Evolutionary conservation across 2,888 invertebrate genomes (phyloP).

Genomic region (Carterocephalus palaemon): DNA sequence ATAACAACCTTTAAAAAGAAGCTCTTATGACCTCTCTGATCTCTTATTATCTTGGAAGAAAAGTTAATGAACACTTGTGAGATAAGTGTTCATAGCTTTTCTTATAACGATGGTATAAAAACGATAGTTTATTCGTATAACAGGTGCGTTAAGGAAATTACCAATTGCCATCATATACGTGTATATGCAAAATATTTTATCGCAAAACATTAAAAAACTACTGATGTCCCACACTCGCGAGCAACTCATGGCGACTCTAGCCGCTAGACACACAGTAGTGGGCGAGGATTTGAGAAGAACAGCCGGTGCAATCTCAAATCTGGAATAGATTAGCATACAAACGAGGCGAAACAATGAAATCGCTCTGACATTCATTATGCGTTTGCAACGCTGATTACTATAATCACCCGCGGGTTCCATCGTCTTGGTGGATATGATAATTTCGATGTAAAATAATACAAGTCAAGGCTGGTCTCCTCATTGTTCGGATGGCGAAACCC

Average conservation of each 20-base stretch:
- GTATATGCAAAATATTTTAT: too few relatives aligned
- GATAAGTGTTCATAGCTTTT: too few relatives aligned
- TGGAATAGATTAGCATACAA: constrained; percentile 52
- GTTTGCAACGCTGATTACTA: constrained; percentile 35
- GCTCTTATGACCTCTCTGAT: too few relatives aligned
- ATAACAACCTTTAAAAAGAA: too few relatives aligned
- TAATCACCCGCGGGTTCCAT: constrained; percentile 27
- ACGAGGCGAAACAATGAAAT: constrained; percentile 53
- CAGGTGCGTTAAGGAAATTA: too few relatives aligned
- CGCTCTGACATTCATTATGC: constrained; percentile 44
- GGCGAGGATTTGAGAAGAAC: constrained; percentile 26
- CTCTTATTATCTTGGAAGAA: too few relatives aligned
- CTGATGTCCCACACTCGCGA: not conserved
- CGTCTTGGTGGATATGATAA: constrained; percentile 18
- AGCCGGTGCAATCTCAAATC: constrained; percentile 40
- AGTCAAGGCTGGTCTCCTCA: constrained; percentile 14
- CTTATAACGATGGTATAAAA: too few relatives aligned
- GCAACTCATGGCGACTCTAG: not conserved
- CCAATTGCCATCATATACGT: too few relatives aligned
- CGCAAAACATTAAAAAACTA: too few relatives aligned
- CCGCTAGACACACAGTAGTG: constrained; percentile 24
- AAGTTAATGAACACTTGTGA: too few relatives aligned
- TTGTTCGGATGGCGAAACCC: constrained; percentile 11
- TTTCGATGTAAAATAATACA: constrained; percentile 21
- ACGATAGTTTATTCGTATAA: too few relatives aligned